Evolutionary conservation across 2,113 vertebrate species (phyloP).

Genomic region (Strix uralensis): DNA sequence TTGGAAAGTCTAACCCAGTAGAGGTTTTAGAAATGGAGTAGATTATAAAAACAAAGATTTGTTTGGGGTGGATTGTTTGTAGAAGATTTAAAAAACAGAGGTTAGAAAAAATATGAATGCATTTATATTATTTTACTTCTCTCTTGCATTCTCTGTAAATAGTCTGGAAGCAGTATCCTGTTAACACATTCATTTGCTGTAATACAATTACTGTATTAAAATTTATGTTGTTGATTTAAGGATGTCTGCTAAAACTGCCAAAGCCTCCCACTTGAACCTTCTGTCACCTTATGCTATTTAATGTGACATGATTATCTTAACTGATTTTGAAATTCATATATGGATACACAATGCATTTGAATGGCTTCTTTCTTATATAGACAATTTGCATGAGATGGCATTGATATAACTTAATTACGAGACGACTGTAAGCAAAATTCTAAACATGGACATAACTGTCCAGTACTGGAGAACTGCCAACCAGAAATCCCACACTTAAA

Average conservation of each 20-base stretch:
- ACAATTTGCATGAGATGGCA: background rate
- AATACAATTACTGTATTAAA: slow-evolving; percentile 49
- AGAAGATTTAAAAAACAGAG: slow-evolving; percentile 16
- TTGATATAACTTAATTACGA: slow-evolving; percentile 13
- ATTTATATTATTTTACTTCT: slow-evolving; percentile 1
- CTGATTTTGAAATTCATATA: background rate
- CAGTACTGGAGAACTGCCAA: background rate
- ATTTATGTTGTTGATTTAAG: slow-evolving; percentile 57
- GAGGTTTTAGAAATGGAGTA: background rate
- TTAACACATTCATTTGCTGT: slow-evolving; percentile 20
- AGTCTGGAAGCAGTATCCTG: background rate
- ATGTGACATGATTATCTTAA: slow-evolving; percentile 20
- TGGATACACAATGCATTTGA: background rate
- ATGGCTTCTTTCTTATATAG: background rate
- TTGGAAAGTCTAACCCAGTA: background rate
- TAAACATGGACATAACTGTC: background rate
- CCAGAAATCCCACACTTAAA: background rate
- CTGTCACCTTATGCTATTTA: slow-evolving; percentile 25
- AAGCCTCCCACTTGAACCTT: slow-evolving; percentile 37
- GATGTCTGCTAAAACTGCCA: slow-evolving; percentile 32
- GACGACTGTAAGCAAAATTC: background rate
- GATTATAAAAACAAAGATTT: slow-evolving; percentile 36
- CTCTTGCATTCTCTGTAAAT: background rate
- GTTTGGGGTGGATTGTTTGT: slow-evolving; percentile 35
- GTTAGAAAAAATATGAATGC: background rate